These are phyloP conservation scores for Mesoligia furuncula DNA, from an alignment of 2,888 invertebrate species.

Conservation along the genomic window DNA sequence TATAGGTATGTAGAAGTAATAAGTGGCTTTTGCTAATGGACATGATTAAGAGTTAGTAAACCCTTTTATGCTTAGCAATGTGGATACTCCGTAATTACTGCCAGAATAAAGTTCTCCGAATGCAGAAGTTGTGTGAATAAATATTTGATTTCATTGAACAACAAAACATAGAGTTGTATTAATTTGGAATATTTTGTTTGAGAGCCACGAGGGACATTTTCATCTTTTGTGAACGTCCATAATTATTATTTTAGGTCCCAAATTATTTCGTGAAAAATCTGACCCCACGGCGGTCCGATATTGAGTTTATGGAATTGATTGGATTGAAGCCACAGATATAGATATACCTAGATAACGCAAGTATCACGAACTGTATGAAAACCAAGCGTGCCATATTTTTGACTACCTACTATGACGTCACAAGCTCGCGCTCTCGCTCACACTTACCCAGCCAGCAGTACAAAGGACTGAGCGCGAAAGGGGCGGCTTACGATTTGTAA, in stretches of 20 bases:
- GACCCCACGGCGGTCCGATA: neutral
- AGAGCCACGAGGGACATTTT: neutral
- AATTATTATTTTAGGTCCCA: neutral
- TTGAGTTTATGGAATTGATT: constrained; percentile 18
- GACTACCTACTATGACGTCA: too few relatives aligned
- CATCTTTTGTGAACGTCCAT: neutral
- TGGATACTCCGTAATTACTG: neutral
- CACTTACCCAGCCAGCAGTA: too few relatives aligned
- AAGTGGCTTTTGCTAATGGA: neutral
- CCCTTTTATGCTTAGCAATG: neutral
- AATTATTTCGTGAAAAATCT: constrained; percentile 17
- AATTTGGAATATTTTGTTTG: constrained; percentile 9
- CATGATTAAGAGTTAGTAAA: neutral
- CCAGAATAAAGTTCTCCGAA: neutral
- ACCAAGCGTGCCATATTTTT: too few relatives aligned
- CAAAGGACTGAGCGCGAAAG: too few relatives aligned
- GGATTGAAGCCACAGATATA: too few relatives aligned
- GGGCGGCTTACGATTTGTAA: too few relatives aligned
- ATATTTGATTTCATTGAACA: constrained; percentile 3
- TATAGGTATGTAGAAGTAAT: neutral
- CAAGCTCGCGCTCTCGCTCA: too few relatives aligned
- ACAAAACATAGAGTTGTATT: neutral
- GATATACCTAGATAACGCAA: too few relatives aligned
- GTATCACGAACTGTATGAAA: too few relatives aligned
- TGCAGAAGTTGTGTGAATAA: neutral